Percentiles rank a stretch among this genome's conserved stretches.
These are phyloP conservation scores for Pterois miles DNA, from an alignment of 2,797 vertebrate genomes.

Conservation along the genomic window DNA sequence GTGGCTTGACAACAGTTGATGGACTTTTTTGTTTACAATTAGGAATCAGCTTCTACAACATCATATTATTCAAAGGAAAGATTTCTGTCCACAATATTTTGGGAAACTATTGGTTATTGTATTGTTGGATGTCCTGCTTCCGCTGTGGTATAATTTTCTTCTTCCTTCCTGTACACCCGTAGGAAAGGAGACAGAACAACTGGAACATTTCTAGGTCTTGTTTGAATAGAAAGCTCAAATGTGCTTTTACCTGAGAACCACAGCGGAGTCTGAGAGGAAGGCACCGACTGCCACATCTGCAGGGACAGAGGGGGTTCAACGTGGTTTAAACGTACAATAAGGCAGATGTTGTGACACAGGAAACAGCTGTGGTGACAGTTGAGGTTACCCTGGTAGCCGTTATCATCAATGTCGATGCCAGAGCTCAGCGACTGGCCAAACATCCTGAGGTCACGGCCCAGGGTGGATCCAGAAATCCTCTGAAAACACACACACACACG, in stretches of 20 bases:
- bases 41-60: not conserved
- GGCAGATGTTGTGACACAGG: not conserved
- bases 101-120: not conserved
- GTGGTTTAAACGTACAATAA: not conserved
- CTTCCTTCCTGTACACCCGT: not conserved
- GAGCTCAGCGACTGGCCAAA: constrained; percentile 96
- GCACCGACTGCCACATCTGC: constrained; percentile 95
- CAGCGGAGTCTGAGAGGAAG: constrained; percentile 91
- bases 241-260: constrained; percentile 89
- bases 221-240: constrained; percentile 1
- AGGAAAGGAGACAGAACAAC: not conserved
- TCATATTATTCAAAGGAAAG: not conserved
- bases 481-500: constrained; percentile 67
- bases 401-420: constrained; percentile 91
- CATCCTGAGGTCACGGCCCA: constrained; percentile 89
- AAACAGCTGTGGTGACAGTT: not conserved
- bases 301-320: constrained; percentile 20
- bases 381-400: constrained; percentile 91
- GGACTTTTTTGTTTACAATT: not conserved
- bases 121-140: not conserved
- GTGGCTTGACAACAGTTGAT: not conserved
- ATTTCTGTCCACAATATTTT: not conserved
- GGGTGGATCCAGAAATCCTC: constrained; percentile 89
- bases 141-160: not conserved
- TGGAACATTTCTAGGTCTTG: not conserved